Conservation (phyloP, 64 coral and sea anemone species). For the Porites australiensis region DNA sequence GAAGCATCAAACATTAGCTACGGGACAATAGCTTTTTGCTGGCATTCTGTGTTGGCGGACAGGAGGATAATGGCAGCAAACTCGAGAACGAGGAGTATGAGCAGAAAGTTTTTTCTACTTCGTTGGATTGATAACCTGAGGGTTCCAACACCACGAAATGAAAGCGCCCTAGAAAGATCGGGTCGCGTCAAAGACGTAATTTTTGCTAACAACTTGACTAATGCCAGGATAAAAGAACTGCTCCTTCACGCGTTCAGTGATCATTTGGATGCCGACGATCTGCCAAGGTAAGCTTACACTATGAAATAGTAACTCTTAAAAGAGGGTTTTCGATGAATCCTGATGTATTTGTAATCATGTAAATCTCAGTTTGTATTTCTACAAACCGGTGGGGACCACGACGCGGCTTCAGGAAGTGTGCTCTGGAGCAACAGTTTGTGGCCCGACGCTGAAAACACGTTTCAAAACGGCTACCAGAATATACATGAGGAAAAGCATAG, state of each 20-base stretch:
- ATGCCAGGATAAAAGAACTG: neutral
- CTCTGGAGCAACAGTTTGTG: neutral
- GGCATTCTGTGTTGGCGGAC: neutral
- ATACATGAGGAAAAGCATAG: neutral
- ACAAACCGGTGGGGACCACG: neutral
- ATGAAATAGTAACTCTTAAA: too few species aligned
- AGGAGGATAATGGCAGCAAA: neutral
- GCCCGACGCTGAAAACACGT: neutral
- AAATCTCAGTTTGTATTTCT: neutral
- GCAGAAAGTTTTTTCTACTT: neutral
- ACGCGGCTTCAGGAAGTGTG: neutral
- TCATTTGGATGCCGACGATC: neutral
- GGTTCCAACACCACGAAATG: neutral
- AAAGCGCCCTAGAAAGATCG: neutral
- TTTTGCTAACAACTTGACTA: neutral
- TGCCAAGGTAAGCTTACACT: neutral
- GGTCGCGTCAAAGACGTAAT: neutral
- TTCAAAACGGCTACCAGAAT: neutral
- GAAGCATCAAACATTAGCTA: slow-evolving; percentile 1
- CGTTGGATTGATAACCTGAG: neutral
- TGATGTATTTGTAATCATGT: neutral
- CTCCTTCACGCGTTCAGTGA: neutral
- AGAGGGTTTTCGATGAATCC: too few species aligned
- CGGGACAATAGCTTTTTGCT: neutral
- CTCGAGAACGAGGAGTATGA: neutral